Base-by-base conservation (phyloP, 1,140 invertebrate species). In the Geopemphigus sp. region DNA sequence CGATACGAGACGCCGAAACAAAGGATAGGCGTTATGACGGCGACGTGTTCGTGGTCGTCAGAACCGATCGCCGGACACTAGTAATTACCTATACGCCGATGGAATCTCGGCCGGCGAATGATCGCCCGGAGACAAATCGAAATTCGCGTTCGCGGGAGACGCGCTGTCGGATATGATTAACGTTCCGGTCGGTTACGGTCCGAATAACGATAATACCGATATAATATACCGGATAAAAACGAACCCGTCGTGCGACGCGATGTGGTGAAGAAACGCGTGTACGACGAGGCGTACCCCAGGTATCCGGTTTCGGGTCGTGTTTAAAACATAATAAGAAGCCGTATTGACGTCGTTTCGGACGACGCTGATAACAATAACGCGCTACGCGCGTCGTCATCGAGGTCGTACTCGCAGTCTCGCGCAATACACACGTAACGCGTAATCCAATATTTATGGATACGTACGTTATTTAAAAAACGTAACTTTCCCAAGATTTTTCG, bases 301-400 rank as follows among this genome's bases (percentile, higher is more conserved):
- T 61, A 29, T 63, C 19, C 10, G 15, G 26, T 63, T 32, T 63
- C 61, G 29, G 17, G 19, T 63, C 3, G 17, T 63, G 2, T 63
- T 63, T 63, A 12, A 12, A 45, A 66, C 39, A 45, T 39, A 32
- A 39, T 5, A 12, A 66, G 63, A 66, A 66, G 32, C n/a, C 63
- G 32, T 66, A 63, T 29, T 66, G 39, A n/a, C n/a, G n/a, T 66
- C 11, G 32, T 66, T 66, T 45, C 32, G 10, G 11, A n/a, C 32
- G 32, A 39, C n/a, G 19, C 26, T 66, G 32, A 66, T 66, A 66
- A 45, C 19, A 66, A 66, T 66, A 66, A 66, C 63, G 5, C 63
- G 19, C 39, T 19, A 3, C 32, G 26, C 61, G 32, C 19, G 63
- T 66, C 63, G 15, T 14, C 24, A 6, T 45, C 45, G 47, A 68